phyloP scores from a whole-genome alignment of 2,113 vertebrate species.

The Stigmatopora nigra region DNA sequence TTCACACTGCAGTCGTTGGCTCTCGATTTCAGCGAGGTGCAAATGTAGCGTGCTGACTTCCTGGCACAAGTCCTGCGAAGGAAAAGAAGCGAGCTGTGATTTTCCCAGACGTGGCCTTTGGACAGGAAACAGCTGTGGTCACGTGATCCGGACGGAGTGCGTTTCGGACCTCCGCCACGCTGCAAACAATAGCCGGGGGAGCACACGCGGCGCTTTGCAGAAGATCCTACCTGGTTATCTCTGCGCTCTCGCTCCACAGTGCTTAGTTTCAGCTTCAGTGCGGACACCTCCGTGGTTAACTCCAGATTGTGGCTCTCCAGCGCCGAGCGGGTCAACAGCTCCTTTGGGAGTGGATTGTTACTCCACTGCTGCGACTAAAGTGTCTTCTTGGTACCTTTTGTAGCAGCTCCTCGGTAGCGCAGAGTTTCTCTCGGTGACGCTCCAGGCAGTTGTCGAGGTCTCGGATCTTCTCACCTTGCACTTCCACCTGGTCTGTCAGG shows the following conservation, averaged over 20 bases:
- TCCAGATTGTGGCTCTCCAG: constrained; percentile 95
- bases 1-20: constrained; percentile 82
- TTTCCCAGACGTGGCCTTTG: constrained; percentile 12
- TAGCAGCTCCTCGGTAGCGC: constrained; percentile 86
- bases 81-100: constrained; percentile 8
- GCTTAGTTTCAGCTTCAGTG: constrained; percentile 85
- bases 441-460: constrained; percentile 89
- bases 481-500: constrained; percentile 94
- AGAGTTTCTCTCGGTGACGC: constrained; percentile 86
- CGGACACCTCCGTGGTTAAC: constrained; percentile 89
- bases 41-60: constrained; percentile 83
- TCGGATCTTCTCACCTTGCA: constrained; percentile 97
- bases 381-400: constrained; percentile 75
- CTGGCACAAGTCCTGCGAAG: constrained; percentile 77
- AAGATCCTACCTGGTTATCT: constrained; percentile 75
- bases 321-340: constrained; percentile 80
- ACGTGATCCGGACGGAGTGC: constrained; percentile 31
- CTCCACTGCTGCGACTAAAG: background rate
- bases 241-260: constrained; percentile 80
- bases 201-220: constrained; percentile 26
- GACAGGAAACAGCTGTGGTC: constrained; percentile 63
- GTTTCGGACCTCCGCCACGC: constrained; percentile 39
- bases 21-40: constrained; percentile 82
- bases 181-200: constrained; percentile 38
- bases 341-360: constrained; percentile 68